Percentiles rank a stretch among this genome's conserved stretches.
phyloP scores from a whole-genome alignment of 2,797 vertebrate species.

The Platyrinchus mystaceus region DNA sequence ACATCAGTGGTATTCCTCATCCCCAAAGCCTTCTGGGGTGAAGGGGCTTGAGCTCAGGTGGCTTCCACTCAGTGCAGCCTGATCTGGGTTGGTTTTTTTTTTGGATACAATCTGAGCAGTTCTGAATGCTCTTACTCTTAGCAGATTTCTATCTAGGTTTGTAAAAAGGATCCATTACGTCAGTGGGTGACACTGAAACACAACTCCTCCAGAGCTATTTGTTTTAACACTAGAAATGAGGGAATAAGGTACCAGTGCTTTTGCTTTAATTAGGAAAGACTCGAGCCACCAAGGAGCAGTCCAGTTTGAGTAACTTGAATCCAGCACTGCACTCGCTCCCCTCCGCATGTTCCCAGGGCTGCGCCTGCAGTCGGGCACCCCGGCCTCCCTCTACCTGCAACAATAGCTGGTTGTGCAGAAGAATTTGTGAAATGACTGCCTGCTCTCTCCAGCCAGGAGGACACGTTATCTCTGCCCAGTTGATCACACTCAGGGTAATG shows the following conservation, averaged over 20 bases:
- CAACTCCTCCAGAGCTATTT: constrained; percentile 17
- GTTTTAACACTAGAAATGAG: constrained; percentile 42
- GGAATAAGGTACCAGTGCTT: constrained; percentile 23
- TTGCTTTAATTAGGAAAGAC: constrained; percentile 35
- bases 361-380: constrained; percentile 43
- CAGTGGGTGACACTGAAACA: constrained; percentile 44
- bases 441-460: constrained; percentile 67
- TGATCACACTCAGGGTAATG: constrained; percentile 73
- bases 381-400: constrained; percentile 75
- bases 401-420: constrained; percentile 78
- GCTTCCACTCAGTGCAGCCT: background rate
- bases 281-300: background rate
- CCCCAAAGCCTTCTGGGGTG: background rate
- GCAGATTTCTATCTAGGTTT: constrained; percentile 33
- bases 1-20: background rate
- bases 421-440: constrained; percentile 77
- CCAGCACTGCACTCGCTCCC: background rate
- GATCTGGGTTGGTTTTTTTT: background rate
- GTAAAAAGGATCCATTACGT: constrained; percentile 23
- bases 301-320: constrained; percentile 31
- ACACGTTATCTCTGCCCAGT: constrained; percentile 74
- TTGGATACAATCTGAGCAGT: constrained; percentile 3
- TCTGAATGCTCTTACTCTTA: constrained; percentile 1
- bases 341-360: constrained; percentile 7
- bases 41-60: background rate